Evolutionary conservation across 2,113 vertebrate species (phyloP), one percentile per base, ranked within the genome.

Genomic region (Sinocyclocheilus rhinocerous): DNA sequence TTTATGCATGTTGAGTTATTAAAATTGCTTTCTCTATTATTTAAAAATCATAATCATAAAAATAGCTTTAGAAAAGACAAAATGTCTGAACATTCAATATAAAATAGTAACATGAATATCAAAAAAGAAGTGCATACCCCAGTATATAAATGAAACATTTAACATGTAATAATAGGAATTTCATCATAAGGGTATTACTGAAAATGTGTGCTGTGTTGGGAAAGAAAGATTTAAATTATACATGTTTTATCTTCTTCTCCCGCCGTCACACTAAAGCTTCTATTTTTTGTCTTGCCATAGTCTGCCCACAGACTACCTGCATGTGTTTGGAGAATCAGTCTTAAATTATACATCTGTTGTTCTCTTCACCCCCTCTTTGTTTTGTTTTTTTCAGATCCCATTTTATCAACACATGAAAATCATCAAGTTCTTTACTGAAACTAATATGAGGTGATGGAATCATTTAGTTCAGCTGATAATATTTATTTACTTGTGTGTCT

Each of bases 151-250:
- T n/a, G 1, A 20, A 79, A 39, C 20, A 36, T 59, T 59, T 29
- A 33, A 5, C 24, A 29, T 76, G n/a, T 76, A 24, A 75, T n/a
- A 48, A 33, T 5, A 52, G 48, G n/a, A 76, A 76, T 50, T 52
- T 50, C 69, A 39, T 9, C 8, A 72, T 39, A 4, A 76, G n/a
- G 24, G 52, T 20, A 79, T 79, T 22, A 39, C 13, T 1, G 57
- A n/a, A 29, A 77, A 59, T 22, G 18, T n/a, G 29, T 79, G 18
- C 26, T 39, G 29, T 39, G 76, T 39, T 18, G 26, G 3, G 26
- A 78, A 57, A 33, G 26, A 52, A 57, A 78, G 26, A 16, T 29
- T 29, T 76, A 22, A 78, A 78, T 57, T 78, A 78, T 78, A 52
- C 76, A 57, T 36, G 29, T 61, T n/a, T 20, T 59, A n/a, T 39